Evolutionary conservation across 2,888 invertebrate species (phyloP), one percentile per base, ranked within the genome.

Genomic region (Cremastobaeus sp.): DNA sequence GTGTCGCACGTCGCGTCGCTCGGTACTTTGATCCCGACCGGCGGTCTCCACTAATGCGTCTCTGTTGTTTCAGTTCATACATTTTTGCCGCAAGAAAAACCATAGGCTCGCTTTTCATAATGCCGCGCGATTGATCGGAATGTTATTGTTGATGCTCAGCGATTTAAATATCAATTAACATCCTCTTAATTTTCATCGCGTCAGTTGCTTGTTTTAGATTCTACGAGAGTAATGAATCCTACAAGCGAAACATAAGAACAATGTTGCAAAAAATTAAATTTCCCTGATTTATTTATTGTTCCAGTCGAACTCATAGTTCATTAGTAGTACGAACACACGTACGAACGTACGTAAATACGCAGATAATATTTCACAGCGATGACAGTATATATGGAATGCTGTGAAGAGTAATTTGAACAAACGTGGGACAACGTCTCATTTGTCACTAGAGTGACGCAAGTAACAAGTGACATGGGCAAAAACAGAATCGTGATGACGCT

Each of bases 371-470:
- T 86, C 86, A 86, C 85, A 82, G 83, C 77, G 77, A 73, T 73
- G 77, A 78, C 81, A 73, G 75, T 66, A 71, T 71, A 69, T 65
- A 73, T 62, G 64, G 84, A 86, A 84, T 84, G 83, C 75, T 76
- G 77, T 77, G 54, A 77, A 78, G 78, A 85, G 86, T 84, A 84
- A 87, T 87, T 87, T 86, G 83, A 84, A 86, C 85, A 84, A 85
- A 84, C 84, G 82, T 78, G 81, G 81, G 86, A 85, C 87, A 86
- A 85, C 84, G 81, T 84, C 83, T 86, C 86, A 86, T 87, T 86
- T 87, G 87, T 87, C 87, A 86, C 79, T 78, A 66, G 73, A 75
- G 80, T 82, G 83, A 81, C 82, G 77, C 80, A 77, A 66, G 64
- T 65, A 72, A 74, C 59, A 54, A 69, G 60, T 74, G 74, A 69